Base-by-base conservation (phyloP, 92 coral and sea anemone genomes). In the Zoanthus sociatus region DNA sequence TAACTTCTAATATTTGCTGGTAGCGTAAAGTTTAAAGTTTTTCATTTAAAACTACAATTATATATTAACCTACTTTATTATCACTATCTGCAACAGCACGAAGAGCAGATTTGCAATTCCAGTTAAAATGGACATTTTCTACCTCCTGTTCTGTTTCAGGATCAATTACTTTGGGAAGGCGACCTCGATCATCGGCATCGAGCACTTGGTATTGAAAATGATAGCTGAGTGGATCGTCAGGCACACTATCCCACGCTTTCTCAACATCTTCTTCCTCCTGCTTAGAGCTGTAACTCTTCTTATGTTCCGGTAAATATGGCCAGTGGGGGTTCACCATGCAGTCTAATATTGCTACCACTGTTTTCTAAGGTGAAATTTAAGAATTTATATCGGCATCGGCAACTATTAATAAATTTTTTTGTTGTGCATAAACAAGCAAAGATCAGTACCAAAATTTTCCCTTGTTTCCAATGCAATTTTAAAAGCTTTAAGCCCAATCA, bases 291-390 rank as follows among this genome's bases (percentile, higher is more conserved):
- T 86, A 93, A 9, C 71, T 78, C 2, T 90, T 88, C 54, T 87
- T 93, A 54, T 78, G 88, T 78, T 92, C 93, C 9, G 98, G 96
- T 37, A 95, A 90, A 81, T 95, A 93, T 14, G 96, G 96, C 96
- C 96, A 95, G 94, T 93, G 94, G 8, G 98, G 98, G 37, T 90
- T 91, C 32, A 95, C 89, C 93, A 95, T 90, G 82, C 95, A 91
- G 87, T 95, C 94, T 9, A 95, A 76, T 17, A 95, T 91, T 7
- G 98, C 98, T 7, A 93, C 94, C 21, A 95, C 96, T 14, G 96
- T 95, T 92, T 95, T 95, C 98, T 95, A 70, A 32, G 44, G 32
- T 42, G 44, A 32, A 3, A 90, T 1, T 13, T 12, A 32, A 58
- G n/a, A 5, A 67, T 21, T 45, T 15, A 0, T 48, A 16, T 45